Conservation (phyloP, 2,888 invertebrate genomes). For the Fabriciana adippe region DNA sequence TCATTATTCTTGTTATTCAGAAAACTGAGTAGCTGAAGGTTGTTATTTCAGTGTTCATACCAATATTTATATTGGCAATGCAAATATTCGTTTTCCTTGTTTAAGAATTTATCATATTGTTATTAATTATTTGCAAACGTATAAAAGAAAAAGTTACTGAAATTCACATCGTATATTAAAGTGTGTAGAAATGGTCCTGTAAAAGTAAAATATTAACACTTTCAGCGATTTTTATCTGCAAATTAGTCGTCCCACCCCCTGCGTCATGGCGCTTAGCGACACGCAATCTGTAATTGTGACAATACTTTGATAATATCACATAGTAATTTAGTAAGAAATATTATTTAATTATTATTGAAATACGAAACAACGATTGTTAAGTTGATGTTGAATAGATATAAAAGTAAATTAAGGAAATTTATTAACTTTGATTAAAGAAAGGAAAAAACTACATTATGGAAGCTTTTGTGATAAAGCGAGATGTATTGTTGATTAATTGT, state of each 20-base stretch:
- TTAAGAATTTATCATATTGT: too few relatives aligned
- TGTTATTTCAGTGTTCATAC: too few relatives aligned
- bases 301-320: neutral
- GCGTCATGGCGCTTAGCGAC: slow-evolving; percentile 48
- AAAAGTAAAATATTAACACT: slow-evolving; percentile 17
- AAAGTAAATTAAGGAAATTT: too few relatives aligned
- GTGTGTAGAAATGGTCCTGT: slow-evolving; percentile 4
- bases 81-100: too few relatives aligned
- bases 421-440: too few relatives aligned
- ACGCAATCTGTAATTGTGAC: slow-evolving; percentile 46
- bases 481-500: too few relatives aligned
- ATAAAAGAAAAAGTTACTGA: neutral
- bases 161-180: slow-evolving; percentile 9
- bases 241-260: slow-evolving; percentile 41
- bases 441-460: too few relatives aligned
- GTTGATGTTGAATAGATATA: too few relatives aligned
- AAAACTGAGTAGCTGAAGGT: neutral
- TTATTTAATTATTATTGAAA: neutral
- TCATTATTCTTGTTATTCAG: too few relatives aligned
- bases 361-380: neutral
- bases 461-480: too few relatives aligned
- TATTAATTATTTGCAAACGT: too few relatives aligned
- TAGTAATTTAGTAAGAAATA: neutral
- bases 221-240: slow-evolving; percentile 31
- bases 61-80: too few relatives aligned